Evolutionary conservation across 2,113 vertebrate species (phyloP).

Genomic region (Anguilla japonica): DNA sequence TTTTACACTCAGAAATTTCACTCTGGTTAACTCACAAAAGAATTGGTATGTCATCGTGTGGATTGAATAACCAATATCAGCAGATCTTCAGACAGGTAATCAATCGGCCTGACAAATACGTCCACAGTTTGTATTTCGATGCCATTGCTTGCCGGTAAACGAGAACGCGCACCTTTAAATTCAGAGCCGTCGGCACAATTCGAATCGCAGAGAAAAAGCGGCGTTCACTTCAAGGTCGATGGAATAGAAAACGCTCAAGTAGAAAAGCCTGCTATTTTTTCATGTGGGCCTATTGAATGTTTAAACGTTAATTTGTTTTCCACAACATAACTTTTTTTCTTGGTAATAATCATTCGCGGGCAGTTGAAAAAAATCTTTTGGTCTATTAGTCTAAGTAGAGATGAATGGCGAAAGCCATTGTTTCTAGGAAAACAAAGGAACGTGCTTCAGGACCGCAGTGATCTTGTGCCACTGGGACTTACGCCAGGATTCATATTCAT

Average conservation of each 20-base stretch:
- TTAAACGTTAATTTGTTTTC: background rate
- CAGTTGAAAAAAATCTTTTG: background rate
- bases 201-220: background rate
- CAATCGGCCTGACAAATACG: background rate
- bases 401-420: background rate
- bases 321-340: background rate
- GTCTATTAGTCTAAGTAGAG: background rate
- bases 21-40: background rate
- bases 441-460: background rate
- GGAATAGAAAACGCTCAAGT: background rate
- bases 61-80: slow-evolving; percentile 3
- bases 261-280: background rate
- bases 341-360: background rate
- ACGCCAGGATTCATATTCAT: background rate
- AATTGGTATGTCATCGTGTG: background rate
- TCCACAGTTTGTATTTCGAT: slow-evolving; percentile 5
- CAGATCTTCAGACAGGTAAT: slow-evolving; percentile 6
- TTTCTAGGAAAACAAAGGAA: slow-evolving; percentile 5
- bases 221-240: background rate
- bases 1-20: background rate
- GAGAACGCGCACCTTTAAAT: background rate
- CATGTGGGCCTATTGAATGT: background rate
- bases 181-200: background rate
- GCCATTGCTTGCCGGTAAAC: background rate
- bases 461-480: background rate